Evolutionary conservation across 2,888 invertebrate species (phyloP), one percentile per base, ranked within the genome.

Genomic region (Dynastes tityus): DNA sequence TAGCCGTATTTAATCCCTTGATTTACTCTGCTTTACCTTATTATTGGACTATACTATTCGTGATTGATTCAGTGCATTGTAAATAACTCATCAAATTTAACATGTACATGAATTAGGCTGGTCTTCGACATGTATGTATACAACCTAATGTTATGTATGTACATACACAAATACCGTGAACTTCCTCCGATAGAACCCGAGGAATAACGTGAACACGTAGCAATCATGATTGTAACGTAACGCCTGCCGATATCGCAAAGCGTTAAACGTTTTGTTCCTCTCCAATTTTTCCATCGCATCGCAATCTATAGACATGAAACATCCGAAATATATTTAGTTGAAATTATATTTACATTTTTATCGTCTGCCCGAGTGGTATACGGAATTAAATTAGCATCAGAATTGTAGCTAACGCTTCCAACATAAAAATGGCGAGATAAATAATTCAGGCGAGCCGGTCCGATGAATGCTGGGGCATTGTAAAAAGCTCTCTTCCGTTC

Each of bases 301-400:
- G 40, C 40, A 5, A 1, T 8, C 40, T 9, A 40, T 40, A 73
- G 40, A 73, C 40, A 22, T 40, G 61, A 40, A 0, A 40, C 37
- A 37, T 22, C 13, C 29, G 40, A 58, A 58, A 73, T 58, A 58
- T 73, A 73, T 73, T 58, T 73, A 73, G 73, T 55, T 58, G 58
- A 73, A 73, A 73, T 73, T 73, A 73, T 73, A 73, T 73, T 58
- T 73, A 73, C 73, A 73, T 73, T 73, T 73, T 73, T 73, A 73
- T 58, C 58, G 73, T 73, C 58, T 58, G 58, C 40, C n/a, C 37
- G 73, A 73, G 73, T 73, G 58, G 73, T 58, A 37, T 73, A 58
- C 58, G 73, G 58, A 58, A 73, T 73, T 73, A 73, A 73, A 73
- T 73, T 73, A 73, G 73, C 73, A 73, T 73, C 73, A 58, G 73